phyloP scores from a whole-genome alignment of 2,113 vertebrate species.

The Promerops cafer region DNA sequence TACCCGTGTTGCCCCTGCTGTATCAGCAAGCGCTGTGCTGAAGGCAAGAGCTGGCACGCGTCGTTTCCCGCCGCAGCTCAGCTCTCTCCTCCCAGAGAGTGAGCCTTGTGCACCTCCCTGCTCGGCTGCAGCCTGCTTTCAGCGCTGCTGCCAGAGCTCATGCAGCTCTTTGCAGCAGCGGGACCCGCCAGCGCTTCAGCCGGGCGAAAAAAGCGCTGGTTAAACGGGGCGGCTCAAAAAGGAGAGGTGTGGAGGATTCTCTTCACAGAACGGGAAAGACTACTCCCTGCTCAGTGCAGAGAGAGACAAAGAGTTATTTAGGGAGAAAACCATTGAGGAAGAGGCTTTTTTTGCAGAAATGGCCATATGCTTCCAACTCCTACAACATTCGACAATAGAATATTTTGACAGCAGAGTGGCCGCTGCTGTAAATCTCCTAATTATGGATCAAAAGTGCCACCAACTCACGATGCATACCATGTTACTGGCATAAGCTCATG shows the following conservation, averaged over 20 bases:
- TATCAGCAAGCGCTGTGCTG: background rate
- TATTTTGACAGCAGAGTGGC: constrained; percentile 1
- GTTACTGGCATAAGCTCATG: background rate
- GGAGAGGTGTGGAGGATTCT: background rate
- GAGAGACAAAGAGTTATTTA: background rate
- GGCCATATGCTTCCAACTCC: background rate
- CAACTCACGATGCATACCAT: background rate
- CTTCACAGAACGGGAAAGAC: background rate
- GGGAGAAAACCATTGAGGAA: background rate
- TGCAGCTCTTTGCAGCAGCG: fast-evolving
- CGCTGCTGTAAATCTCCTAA: background rate
- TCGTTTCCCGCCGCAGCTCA: background rate
- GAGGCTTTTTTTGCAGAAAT: background rate
- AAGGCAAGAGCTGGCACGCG: background rate
- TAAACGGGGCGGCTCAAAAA: background rate
- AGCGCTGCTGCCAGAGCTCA: background rate
- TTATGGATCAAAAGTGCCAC: background rate
- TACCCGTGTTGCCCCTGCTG: background rate
- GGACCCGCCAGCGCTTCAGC: background rate
- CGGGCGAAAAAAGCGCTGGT: background rate
- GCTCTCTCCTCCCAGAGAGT: background rate
- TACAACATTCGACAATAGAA: background rate
- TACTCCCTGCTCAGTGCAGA: background rate
- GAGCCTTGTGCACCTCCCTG: background rate
- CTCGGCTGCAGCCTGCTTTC: background rate